A percentile compares a stretch with the other conserved stretches of the same genome.
Conservation (phyloP, 2,113 vertebrate species). For the Sander vitreus region DNA sequence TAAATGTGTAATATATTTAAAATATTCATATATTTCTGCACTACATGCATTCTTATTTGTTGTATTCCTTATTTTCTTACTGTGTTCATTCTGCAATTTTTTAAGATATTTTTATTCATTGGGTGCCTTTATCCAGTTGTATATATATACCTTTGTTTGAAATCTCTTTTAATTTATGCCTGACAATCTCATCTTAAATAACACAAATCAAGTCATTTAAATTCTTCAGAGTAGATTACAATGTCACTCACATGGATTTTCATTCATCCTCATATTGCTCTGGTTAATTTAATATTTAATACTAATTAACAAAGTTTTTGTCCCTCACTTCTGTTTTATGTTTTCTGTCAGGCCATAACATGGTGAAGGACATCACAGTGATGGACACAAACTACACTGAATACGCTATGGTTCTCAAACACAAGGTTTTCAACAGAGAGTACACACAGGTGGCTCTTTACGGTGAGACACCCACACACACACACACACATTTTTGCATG, state of each 20-base stretch:
- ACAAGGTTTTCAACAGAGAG: slow-evolving; percentile 82
- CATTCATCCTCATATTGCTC: not conserved
- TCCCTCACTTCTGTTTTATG: not conserved
- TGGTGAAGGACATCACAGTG: slow-evolving; percentile 84
- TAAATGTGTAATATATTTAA: not conserved
- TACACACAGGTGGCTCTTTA: slow-evolving; percentile 85
- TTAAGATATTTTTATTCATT: not conserved
- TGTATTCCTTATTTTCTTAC: not conserved
- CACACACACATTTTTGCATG: not conserved
- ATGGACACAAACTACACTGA: slow-evolving; percentile 85
- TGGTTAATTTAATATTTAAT: not conserved
- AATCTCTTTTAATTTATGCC: not conserved
- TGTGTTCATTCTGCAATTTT: not conserved
- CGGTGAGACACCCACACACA: slow-evolving; percentile 66
- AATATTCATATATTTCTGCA: not conserved
- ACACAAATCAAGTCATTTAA: not conserved
- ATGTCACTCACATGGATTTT: not conserved
- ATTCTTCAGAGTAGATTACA: not conserved
- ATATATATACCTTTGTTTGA: not conserved
- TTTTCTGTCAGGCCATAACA: slow-evolving; percentile 75
- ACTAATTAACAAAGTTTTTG: not conserved
- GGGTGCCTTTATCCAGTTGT: not conserved
- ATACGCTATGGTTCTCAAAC: slow-evolving; percentile 84
- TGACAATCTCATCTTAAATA: too few species aligned
- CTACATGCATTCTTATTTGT: not conserved